Conservation (phyloP, 1,140 invertebrate genomes). For the Reticulitermes speratus region DNA sequence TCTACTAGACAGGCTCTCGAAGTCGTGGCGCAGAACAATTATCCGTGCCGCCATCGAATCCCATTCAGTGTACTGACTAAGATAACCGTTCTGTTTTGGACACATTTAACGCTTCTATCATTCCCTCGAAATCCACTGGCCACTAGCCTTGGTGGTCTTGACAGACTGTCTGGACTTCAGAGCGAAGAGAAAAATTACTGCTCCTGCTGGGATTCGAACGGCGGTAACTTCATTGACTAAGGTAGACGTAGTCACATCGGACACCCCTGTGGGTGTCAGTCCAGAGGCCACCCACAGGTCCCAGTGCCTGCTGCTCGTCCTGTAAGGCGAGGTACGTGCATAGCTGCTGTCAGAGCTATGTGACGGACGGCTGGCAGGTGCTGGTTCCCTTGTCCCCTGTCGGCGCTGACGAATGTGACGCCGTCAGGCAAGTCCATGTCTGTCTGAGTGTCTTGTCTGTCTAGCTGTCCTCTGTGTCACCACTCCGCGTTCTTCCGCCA, state of each 20-base stretch:
- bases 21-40: no score
- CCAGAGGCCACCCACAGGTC: background rate
- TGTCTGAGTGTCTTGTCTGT: conserved; percentile 20
- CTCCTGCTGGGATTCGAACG: background rate
- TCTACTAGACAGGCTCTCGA: no score
- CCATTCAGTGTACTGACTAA: no score
- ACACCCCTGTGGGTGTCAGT: background rate
- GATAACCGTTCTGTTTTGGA: no score
- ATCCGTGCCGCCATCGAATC: no score
- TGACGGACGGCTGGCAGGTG: conserved; percentile 27
- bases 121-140: no score
- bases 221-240: background rate
- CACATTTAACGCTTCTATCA: no score
- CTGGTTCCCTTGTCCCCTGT: conserved; percentile 21
- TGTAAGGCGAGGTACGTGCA: background rate
- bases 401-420: conserved; percentile 22
- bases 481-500: no score
- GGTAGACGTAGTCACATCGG: background rate
- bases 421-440: conserved; percentile 22
- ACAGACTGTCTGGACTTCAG: no score
- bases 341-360: background rate
- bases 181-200: no score
- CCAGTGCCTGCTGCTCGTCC: background rate
- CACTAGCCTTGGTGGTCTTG: no score
- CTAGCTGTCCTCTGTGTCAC: conserved; percentile 12